Evolutionary conservation across 2,797 vertebrate genomes (phyloP).

Genomic region (Eulemur mongoz): DNA sequence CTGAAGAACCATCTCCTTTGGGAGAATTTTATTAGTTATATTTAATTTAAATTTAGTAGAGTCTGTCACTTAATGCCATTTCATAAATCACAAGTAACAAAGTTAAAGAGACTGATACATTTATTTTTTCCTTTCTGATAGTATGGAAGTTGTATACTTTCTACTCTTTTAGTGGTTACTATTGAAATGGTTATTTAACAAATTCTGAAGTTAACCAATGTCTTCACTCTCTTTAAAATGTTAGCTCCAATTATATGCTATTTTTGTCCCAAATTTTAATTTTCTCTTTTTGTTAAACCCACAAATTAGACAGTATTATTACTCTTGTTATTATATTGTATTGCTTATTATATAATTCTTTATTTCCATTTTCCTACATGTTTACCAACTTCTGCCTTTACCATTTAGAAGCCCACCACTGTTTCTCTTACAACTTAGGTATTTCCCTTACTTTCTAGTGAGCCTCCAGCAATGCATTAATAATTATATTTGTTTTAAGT

Average conservation of each 20-base stretch:
- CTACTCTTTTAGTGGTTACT: not conserved
- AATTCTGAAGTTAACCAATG: not conserved
- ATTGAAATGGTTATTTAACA: not conserved
- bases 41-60: not conserved
- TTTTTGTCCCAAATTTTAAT: not conserved
- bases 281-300: not conserved
- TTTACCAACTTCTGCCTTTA: not conserved
- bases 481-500: not conserved
- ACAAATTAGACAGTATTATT: not conserved
- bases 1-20: not conserved
- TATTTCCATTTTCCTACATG: not conserved
- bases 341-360: not conserved
- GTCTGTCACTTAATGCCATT: not conserved
- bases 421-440: not conserved
- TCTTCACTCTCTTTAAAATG: not conserved
- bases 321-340: not conserved
- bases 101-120: not conserved
- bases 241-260: not conserved
- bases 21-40: not conserved
- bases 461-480: not conserved
- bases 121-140: not conserved
- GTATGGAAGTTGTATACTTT: not conserved
- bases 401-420: not conserved
- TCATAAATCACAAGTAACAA: not conserved
- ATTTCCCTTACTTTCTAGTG: not conserved